A percentile compares a stretch with the other conserved stretches of the same genome.
phyloP scores from a whole-genome alignment of 2,888 invertebrate species.

The Leptarthrus brevirostris region DNA sequence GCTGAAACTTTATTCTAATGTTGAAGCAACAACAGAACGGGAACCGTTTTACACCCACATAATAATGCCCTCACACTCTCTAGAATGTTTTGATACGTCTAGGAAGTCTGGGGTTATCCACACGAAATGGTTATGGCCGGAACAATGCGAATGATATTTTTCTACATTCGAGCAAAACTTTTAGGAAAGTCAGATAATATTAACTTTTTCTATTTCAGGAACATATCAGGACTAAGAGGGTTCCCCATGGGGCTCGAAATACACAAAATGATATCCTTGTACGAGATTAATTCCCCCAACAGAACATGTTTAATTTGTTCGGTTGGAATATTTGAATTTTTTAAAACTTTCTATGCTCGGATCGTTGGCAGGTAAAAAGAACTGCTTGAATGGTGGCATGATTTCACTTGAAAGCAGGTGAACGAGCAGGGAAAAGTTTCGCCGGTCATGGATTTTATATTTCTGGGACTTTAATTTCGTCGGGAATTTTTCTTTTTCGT shows the following conservation, averaged over 20 bases:
- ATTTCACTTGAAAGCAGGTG: neutral
- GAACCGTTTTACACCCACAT: constrained; percentile 18
- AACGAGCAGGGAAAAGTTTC: neutral
- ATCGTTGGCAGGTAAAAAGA: neutral
- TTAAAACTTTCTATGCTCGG: constrained; percentile 30
- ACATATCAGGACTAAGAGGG: constrained; percentile 41
- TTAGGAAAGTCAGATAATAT: constrained; percentile 25
- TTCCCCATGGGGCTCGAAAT: constrained; percentile 33
- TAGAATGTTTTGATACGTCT: constrained; percentile 21
- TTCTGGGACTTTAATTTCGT: neutral
- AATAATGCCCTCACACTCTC: neutral
- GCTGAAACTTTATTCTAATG: constrained; percentile 43
- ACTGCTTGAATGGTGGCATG: neutral
- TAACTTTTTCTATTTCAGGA: constrained; percentile 27
- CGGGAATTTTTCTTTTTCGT: too few relatives aligned
- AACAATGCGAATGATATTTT: constrained; percentile 32
- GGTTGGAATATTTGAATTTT: constrained; percentile 45
- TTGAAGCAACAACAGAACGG: constrained; percentile 29
- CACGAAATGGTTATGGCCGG: constrained; percentile 29
- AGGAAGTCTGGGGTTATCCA: constrained; percentile 22
- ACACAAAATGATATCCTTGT: constrained; percentile 48
- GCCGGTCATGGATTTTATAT: neutral
- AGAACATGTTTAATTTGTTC: constrained; percentile 47
- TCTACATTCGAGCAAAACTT: constrained; percentile 30
- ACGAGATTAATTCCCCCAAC: constrained; percentile 47